These are phyloP conservation scores for Hemistola chrysoprasaria DNA, from an alignment of 2,888 invertebrate genomes.

Conservation along the genomic window DNA sequence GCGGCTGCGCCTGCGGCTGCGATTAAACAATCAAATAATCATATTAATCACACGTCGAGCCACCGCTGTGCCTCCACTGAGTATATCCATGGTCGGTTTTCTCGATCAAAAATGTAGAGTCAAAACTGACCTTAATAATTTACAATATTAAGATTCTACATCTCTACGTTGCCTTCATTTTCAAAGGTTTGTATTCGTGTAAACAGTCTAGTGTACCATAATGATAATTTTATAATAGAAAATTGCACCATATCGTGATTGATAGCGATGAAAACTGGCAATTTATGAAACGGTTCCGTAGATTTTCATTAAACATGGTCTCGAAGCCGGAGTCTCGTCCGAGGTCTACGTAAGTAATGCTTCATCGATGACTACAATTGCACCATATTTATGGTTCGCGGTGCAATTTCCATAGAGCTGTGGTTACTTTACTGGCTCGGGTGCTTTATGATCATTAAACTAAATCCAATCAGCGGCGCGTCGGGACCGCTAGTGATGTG, in stretches of 20 bases:
- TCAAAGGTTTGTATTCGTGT: too few species aligned
- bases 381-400: slow-evolving; percentile 21
- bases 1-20: slow-evolving; percentile 35
- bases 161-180: too few species aligned
- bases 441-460: slow-evolving; percentile 74
- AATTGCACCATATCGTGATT: slow-evolving; percentile 9
- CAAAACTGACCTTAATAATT: too few species aligned
- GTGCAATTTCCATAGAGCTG: slow-evolving; percentile 36
- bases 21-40: slow-evolving; percentile 59
- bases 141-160: too few species aligned
- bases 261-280: slow-evolving; percentile 10
- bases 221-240: slow-evolving; percentile 21
- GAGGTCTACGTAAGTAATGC: slow-evolving; percentile 10
- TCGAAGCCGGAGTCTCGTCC: slow-evolving; percentile 4
- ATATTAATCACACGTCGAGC: slow-evolving; percentile 44
- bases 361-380: slow-evolving; percentile 23
- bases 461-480: slow-evolving; percentile 65
- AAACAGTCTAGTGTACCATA: too few species aligned
- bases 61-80: slow-evolving; percentile 14
- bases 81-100: neutral
- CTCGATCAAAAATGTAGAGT: slow-evolving; percentile 1
- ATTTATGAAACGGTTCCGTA: slow-evolving; percentile 11
- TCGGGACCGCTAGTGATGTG: slow-evolving; percentile 32
- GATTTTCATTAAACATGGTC: slow-evolving; percentile 13
- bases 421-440: slow-evolving; percentile 35